phyloP scores from a whole-genome alignment of 1,140 invertebrate genomes.

The Rhyzopertha dominica region DNA sequence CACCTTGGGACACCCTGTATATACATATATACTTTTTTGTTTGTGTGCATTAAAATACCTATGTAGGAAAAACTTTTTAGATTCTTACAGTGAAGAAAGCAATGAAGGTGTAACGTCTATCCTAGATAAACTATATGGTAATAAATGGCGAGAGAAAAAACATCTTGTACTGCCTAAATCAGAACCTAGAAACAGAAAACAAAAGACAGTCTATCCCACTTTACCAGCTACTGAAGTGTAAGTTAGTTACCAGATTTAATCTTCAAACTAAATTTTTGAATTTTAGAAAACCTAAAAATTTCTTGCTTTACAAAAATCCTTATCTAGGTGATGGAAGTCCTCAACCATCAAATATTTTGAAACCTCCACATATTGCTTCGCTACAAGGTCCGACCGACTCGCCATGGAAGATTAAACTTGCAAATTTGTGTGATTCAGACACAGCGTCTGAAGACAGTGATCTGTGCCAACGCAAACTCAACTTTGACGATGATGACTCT shows the following conservation, averaged over 20 bases:
- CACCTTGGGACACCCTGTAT: slow-evolving; percentile 5
- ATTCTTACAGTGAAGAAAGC: slow-evolving; percentile 6
- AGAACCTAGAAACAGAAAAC: slow-evolving; percentile 21
- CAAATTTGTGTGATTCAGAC: slow-evolving; percentile 32
- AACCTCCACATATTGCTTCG: slow-evolving; percentile 20
- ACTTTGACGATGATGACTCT: slow-evolving; percentile 21
- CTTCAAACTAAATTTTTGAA: slow-evolving; percentile 5
- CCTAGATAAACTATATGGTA: slow-evolving; percentile 39
- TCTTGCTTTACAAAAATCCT: slow-evolving; percentile 26
- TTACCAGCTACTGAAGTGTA: slow-evolving; percentile 13
- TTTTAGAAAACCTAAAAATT: slow-evolving; percentile 16
- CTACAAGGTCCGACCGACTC: slow-evolving; percentile 21
- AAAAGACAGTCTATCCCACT: slow-evolving; percentile 7
- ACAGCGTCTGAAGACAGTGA: slow-evolving; percentile 13
- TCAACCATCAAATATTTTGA: slow-evolving; percentile 23
- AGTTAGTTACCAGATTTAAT: neutral
- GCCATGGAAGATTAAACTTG: slow-evolving; percentile 22
- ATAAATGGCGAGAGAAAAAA: slow-evolving; percentile 36
- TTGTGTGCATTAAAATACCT: slow-evolving; percentile 4
- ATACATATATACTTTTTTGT: neutral
- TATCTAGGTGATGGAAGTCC: slow-evolving; percentile 21
- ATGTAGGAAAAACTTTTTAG: slow-evolving; percentile 6
- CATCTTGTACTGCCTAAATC: slow-evolving; percentile 30
- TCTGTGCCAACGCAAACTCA: slow-evolving; percentile 19
- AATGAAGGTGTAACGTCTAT: slow-evolving; percentile 23